Base-by-base conservation (phyloP, 2,888 invertebrate genomes). In the Calephelis perditalis region DNA sequence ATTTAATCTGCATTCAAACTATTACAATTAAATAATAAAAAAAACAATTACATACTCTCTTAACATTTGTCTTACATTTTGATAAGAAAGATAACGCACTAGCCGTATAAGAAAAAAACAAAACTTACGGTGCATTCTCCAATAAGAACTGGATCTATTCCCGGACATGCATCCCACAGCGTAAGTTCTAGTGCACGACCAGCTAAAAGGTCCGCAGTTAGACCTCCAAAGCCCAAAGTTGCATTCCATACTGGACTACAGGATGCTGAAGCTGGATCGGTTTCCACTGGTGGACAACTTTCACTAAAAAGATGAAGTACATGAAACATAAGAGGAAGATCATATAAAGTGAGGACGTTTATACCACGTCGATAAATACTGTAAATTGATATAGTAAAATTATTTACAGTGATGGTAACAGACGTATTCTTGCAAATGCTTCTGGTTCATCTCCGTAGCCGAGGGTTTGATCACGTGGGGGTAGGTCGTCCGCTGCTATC, bases 181-280 rank as follows among this genome's bases (percentile, higher is more conserved):
- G 96, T 96, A 15, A 97, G 95, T 76, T 97, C 97, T 60, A 98
- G 92, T 8, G 94, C 94, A 62, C 95, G 93, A 63, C 96, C 95
- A 82, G 95, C 94, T 56, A 97, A 87, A 72, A 95, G 93, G 67
- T 96, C 96, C 0, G 94, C 95, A 45, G 94, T 94, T 12, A 96
- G 94, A 45, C 95, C 94, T 2, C 94, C 92, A 78, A 97, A 97
- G 62, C 95, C 95, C 43, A 97, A 91, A 26, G 97, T 97, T 15
- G 97, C 96, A 80, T 98, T 97, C 98, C 97, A 98, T 60, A 97
- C 95, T 2, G 98, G 97, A 79, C 96, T 96, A 77, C 95, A 95
- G 0, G 96, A 95, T 11, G 96, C 95, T 61, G 96, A 96, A 1
- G 97, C 96, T 12, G 97, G 95, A 77, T 95, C 96, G 1, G 97